Evolutionary conservation across 1,140 invertebrate genomes (phyloP).

Genomic region (Tribolium madens): DNA sequence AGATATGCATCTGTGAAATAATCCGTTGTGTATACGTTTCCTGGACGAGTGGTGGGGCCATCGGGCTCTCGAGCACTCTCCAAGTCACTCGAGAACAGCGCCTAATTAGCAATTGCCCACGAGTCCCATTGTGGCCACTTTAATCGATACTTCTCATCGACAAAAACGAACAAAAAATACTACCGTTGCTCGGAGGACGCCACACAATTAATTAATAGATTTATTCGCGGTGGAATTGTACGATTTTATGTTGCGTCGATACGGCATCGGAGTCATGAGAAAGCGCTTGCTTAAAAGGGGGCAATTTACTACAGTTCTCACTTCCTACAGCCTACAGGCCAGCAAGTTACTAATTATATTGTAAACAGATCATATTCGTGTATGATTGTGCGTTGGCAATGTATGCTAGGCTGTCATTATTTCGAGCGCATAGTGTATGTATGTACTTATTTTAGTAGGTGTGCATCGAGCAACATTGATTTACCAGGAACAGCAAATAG

Average conservation of each 20-base stretch:
- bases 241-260: neutral
- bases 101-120: slow-evolving; percentile 38
- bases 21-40: slow-evolving; percentile 26
- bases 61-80: slow-evolving; percentile 15
- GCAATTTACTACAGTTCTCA: slow-evolving; percentile 31
- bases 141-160: slow-evolving; percentile 32
- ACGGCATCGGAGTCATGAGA: slow-evolving; percentile 10
- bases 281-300: slow-evolving; percentile 22
- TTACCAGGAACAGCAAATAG: neutral
- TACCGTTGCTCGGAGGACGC: neutral
- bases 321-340: slow-evolving; percentile 16
- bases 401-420: slow-evolving; percentile 20
- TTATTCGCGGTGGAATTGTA: neutral
- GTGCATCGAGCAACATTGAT: neutral
- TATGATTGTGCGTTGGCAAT: slow-evolving; percentile 26
- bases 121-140: slow-evolving; percentile 35
- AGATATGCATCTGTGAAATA: slow-evolving; percentile 18
- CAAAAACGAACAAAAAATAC: neutral
- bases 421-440: neutral
- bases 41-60: neutral
- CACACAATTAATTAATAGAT: slow-evolving; percentile 24
- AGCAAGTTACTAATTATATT: slow-evolving; percentile 17
- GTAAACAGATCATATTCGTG: slow-evolving; percentile 31
- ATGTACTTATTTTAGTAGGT: slow-evolving; percentile 16
- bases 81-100: slow-evolving; percentile 28